phyloP scores from a whole-genome alignment of 2,888 invertebrate species.

The Pecten maximus region DNA sequence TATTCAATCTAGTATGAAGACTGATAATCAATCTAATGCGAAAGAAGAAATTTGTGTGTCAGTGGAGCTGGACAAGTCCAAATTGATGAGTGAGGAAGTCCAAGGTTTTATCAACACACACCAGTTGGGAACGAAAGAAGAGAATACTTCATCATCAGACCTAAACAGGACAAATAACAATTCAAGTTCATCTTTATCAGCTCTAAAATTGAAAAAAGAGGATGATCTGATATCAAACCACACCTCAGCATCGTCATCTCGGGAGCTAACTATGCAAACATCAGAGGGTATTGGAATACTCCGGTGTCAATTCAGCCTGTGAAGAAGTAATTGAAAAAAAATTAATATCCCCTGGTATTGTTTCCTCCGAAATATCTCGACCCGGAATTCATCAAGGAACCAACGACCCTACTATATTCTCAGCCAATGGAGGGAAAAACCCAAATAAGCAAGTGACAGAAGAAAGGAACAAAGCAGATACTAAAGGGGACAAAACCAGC shows the following conservation, averaged over 20 bases:
- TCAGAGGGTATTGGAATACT: not conserved
- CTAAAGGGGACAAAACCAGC: not conserved
- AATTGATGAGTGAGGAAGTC: not conserved
- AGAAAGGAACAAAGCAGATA: not conserved
- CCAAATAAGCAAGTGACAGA: not conserved
- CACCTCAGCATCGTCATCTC: not conserved
- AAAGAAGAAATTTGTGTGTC: not conserved
- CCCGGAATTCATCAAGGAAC: not conserved
- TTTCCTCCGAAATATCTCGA: not conserved
- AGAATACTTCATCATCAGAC: not conserved
- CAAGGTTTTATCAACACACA: not conserved
- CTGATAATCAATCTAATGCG: not conserved
- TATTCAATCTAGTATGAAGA: not conserved
- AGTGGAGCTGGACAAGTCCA: not conserved
- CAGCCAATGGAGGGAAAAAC: not conserved
- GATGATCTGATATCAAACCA: not conserved
- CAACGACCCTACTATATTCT: not conserved
- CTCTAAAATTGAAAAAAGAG: not conserved
- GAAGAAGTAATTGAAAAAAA: not conserved
- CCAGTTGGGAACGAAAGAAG: not conserved
- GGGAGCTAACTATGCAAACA: not conserved
- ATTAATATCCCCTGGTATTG: not conserved
- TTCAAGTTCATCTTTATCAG: not conserved
- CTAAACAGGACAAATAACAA: not conserved
- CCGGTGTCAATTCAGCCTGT: not conserved